Percentiles rank a stretch among this genome's conserved stretches.
phyloP scores from a whole-genome alignment of 64 coral and sea anemone genomes.

The Exaiptasia diaphana region DNA sequence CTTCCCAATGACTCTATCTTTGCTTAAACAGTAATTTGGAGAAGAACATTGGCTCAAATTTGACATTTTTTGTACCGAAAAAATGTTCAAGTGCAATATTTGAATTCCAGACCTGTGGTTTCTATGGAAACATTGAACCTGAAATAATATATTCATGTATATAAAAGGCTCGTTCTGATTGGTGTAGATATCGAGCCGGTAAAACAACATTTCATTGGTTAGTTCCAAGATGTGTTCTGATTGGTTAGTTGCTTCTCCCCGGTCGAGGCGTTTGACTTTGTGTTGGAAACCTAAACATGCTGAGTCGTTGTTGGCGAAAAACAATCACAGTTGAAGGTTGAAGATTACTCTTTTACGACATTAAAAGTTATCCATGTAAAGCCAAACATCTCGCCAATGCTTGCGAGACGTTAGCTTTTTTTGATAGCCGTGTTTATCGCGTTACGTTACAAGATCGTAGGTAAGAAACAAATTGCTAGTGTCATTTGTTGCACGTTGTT shows the following conservation, averaged over 20 bases:
- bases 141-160: background rate
- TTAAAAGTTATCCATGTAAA: too few species aligned
- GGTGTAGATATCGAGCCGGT: background rate
- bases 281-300: slow-evolving; percentile 23
- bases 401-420: too few species aligned
- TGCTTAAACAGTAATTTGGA: slow-evolving; percentile 13
- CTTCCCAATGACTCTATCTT: slow-evolving; percentile 15
- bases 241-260: background rate
- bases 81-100: background rate
- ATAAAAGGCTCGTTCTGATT: background rate
- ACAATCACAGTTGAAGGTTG: background rate
- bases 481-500: too few species aligned
- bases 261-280: background rate
- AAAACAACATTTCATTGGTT: background rate
- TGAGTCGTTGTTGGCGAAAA: background rate
- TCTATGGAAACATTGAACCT: background rate
- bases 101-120: background rate
- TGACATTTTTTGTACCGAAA: slow-evolving; percentile 14
- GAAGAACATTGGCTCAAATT: background rate
- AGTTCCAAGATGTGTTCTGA: slow-evolving; percentile 19
- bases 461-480: too few species aligned
- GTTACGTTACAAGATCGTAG: too few species aligned
- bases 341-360: too few species aligned
- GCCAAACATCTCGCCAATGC: too few species aligned
- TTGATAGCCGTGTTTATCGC: too few species aligned